Percentiles rank a stretch among this genome's conserved stretches.
Evolutionary conservation across 2,888 invertebrate genomes (phyloP).

Genomic region (Drosophila percnosoma): DNA sequence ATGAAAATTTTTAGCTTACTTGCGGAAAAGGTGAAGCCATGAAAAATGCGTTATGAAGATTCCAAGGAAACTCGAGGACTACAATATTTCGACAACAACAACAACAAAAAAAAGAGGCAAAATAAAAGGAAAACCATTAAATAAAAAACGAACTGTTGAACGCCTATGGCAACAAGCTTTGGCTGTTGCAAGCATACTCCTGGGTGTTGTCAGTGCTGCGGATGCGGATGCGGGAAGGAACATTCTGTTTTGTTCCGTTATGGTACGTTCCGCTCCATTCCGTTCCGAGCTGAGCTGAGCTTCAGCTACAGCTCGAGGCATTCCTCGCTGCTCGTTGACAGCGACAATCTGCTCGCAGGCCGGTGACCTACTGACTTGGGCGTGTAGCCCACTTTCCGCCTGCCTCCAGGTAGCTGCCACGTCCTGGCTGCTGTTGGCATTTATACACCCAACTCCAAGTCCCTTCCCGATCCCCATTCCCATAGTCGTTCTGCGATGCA

Average conservation of each 20-base stretch:
- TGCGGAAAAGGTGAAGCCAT: slow-evolving; percentile 12
- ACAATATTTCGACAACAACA: slow-evolving; percentile 28
- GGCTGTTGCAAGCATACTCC: slow-evolving; percentile 21
- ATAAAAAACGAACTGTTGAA: slow-evolving; percentile 21
- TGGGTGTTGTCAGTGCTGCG: slow-evolving; percentile 33
- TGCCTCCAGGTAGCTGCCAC: slow-evolving; percentile 26
- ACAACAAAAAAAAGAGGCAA: neutral
- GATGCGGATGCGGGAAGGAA: slow-evolving; percentile 15
- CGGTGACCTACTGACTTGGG: slow-evolving; percentile 64
- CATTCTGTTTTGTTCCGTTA: slow-evolving; percentile 1
- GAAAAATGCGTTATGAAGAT: slow-evolving; percentile 11
- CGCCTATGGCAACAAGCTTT: slow-evolving; percentile 36
- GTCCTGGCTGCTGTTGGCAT: slow-evolving; percentile 25
- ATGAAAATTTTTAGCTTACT: slow-evolving; percentile 15
- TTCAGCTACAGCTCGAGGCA: slow-evolving; percentile 34
- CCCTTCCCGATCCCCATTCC: neutral
- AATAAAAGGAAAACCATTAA: slow-evolving; percentile 24
- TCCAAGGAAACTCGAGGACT: slow-evolving; percentile 40
- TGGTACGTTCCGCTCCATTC: slow-evolving; percentile 9
- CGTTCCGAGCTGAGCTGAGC: slow-evolving; percentile 7
- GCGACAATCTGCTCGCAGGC: slow-evolving; percentile 51
- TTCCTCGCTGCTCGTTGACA: slow-evolving; percentile 52
- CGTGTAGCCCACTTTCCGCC: slow-evolving; percentile 71
- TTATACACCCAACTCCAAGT: neutral
- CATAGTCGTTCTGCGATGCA: slow-evolving; percentile 24